Percentiles rank a stretch among this genome's conserved stretches.
These are phyloP conservation scores for Achroia grisella DNA, from an alignment of 1,140 invertebrate species.

Conservation along the genomic window DNA sequence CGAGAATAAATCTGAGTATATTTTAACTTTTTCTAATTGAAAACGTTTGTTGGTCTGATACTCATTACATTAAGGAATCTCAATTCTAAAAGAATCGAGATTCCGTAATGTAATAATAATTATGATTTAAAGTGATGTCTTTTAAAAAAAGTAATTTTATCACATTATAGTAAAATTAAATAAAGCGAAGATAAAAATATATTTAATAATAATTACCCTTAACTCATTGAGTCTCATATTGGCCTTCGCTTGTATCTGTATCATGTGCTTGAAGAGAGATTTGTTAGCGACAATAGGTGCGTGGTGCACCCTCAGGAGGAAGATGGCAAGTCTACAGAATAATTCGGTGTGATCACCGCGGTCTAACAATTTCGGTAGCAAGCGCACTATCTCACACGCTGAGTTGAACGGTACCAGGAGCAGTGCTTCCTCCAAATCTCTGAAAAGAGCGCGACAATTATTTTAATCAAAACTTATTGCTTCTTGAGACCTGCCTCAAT, in stretches of 20 bases:
- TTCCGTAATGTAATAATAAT: slow-evolving; percentile 19
- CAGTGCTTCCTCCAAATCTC: slow-evolving; percentile 93
- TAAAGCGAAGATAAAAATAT: no score
- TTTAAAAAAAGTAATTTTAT: no score
- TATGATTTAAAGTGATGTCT: no score
- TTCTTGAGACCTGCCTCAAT: no score
- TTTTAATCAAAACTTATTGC: slow-evolving; percentile 34
- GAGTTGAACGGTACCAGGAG: slow-evolving; percentile 88
- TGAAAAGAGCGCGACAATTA: slow-evolving; percentile 49
- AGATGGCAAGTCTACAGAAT: slow-evolving; percentile 82
- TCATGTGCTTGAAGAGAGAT: slow-evolving; percentile 80
- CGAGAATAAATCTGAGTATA: no score
- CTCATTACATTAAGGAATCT: no score
- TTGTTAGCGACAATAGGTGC: slow-evolving; percentile 84
- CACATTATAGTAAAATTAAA: no score
- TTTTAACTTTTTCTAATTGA: no score
- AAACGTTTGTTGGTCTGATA: no score
- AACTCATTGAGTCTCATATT: slow-evolving; percentile 75
- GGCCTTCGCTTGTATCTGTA: slow-evolving; percentile 78
- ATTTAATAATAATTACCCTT: slow-evolving; percentile 70
- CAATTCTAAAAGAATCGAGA: no score
- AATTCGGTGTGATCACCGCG: slow-evolving; percentile 84
- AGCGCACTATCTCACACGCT: slow-evolving; percentile 85
- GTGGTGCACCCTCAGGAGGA: slow-evolving; percentile 90
- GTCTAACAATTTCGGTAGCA: slow-evolving; percentile 80